phyloP scores from a whole-genome alignment of 2,797 vertebrate genomes.

The Rallus crepitans region DNA sequence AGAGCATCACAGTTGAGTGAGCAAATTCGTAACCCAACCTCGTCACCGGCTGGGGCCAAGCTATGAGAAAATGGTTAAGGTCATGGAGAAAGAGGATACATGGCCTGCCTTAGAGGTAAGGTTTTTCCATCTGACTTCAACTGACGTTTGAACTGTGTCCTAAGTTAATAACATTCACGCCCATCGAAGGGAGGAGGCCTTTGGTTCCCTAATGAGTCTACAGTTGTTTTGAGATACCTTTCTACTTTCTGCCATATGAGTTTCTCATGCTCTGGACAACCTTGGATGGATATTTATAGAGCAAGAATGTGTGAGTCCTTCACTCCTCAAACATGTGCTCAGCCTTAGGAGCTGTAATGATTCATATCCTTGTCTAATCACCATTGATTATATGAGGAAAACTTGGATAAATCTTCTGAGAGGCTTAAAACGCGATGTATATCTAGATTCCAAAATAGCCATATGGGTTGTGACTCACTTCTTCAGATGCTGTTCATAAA shows the following conservation, averaged over 20 bases:
- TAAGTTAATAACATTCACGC: constrained; percentile 53
- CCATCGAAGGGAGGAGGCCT: constrained; percentile 1
- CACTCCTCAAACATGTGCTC: constrained; percentile 38
- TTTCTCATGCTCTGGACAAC: constrained; percentile 27
- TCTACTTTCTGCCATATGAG: constrained; percentile 6
- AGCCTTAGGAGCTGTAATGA: constrained; percentile 32
- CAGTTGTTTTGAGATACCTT: not conserved
- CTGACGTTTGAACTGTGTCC: constrained; percentile 21
- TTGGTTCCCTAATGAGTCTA: constrained; percentile 37
- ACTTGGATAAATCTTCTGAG: constrained; percentile 59
- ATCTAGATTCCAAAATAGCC: constrained; percentile 49
- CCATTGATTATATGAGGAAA: constrained; percentile 46
- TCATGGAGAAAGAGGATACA: constrained; percentile 52
- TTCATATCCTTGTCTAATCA: constrained; percentile 67
- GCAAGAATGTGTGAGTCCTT: constrained; percentile 47
- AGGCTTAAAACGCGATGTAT: not conserved
- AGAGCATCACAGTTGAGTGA: constrained; percentile 29
- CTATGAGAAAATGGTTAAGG: constrained; percentile 62
- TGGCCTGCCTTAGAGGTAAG: not conserved
- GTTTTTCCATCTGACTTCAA: constrained; percentile 53
- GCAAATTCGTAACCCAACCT: constrained; percentile 48
- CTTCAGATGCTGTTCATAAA: constrained; percentile 55
- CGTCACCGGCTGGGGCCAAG: not conserved
- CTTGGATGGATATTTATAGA: constrained; percentile 41
- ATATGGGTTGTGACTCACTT: constrained; percentile 68